A percentile compares a stretch with the other conserved stretches of the same genome.
These are phyloP conservation scores for Micrasema longulum DNA, from an alignment of 1,140 invertebrate species.

Conservation along the genomic window DNA sequence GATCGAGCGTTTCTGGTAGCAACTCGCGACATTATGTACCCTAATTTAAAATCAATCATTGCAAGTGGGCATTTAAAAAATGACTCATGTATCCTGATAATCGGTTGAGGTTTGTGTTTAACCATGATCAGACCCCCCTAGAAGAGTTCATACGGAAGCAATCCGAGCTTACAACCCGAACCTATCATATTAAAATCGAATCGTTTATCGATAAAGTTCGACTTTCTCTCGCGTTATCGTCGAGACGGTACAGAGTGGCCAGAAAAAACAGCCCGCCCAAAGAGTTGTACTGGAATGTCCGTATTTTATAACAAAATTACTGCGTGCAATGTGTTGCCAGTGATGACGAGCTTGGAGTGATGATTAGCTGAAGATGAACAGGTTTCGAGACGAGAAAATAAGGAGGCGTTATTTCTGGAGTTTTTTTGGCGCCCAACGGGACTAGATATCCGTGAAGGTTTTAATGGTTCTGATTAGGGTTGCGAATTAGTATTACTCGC, in stretches of 20 bases:
- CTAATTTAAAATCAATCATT: too few relatives aligned
- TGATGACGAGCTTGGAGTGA: slow-evolving; percentile 27
- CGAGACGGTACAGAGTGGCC: neutral
- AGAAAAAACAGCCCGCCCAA: slow-evolving; percentile 23
- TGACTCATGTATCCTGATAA: too few relatives aligned
- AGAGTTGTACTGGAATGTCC: slow-evolving; percentile 13
- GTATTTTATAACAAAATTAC: slow-evolving; percentile 38
- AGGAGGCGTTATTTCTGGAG: slow-evolving; percentile 18
- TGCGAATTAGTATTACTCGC: neutral
- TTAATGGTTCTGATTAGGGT: slow-evolving; percentile 3
- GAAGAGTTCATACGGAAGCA: too few relatives aligned
- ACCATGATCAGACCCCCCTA: too few relatives aligned
- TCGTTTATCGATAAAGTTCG: too few relatives aligned
- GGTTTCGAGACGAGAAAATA: slow-evolving; percentile 25
- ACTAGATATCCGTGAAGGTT: slow-evolving; percentile 23
- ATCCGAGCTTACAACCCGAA: too few relatives aligned
- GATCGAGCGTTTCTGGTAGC: too few relatives aligned
- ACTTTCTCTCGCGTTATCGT: too few relatives aligned
- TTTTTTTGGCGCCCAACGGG: slow-evolving; percentile 3
- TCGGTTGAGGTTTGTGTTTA: too few relatives aligned
- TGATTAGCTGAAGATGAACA: slow-evolving; percentile 38
- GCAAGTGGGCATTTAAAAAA: too few relatives aligned
- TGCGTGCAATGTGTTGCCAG: slow-evolving; percentile 18
- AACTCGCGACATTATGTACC: too few relatives aligned
- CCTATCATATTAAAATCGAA: too few relatives aligned